Conservation (phyloP, 2,888 invertebrate genomes). For the Leptinotarsa tumamoca region DNA sequence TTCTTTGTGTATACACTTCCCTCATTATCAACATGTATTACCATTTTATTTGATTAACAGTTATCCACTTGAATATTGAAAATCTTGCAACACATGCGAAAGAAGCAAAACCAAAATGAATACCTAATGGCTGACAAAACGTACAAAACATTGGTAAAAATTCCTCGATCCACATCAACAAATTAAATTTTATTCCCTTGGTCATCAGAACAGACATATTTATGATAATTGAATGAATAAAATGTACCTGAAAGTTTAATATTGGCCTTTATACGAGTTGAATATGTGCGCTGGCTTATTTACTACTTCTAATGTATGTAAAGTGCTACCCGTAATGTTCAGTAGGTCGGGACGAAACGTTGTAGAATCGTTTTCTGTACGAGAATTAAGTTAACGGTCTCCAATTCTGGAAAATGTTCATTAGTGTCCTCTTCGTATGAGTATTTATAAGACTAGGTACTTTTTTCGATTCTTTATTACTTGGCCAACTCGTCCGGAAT, state of each 20-base stretch:
- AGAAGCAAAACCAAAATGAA: background rate
- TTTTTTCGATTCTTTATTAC: constrained; percentile 25
- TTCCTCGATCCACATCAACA: constrained; percentile 60
- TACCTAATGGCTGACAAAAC: constrained; percentile 16
- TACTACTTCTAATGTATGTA: constrained; percentile 65
- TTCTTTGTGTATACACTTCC: no score
- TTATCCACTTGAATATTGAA: background rate
- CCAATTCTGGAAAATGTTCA: constrained; percentile 40
- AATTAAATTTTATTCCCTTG: constrained; percentile 64
- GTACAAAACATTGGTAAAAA: constrained; percentile 48
- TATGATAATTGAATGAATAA: constrained; percentile 67
- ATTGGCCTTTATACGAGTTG: constrained; percentile 62
- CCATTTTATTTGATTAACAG: no score
- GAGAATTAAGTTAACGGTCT: constrained; percentile 25
- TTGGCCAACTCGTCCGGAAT: constrained; percentile 8
- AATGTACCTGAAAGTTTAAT: constrained; percentile 65
- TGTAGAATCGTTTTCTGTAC: constrained; percentile 10
- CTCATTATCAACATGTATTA: no score
- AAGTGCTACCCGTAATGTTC: constrained; percentile 60
- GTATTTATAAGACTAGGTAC: constrained; percentile 33
- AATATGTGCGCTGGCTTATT: constrained; percentile 59
- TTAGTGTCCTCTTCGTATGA: constrained; percentile 37
- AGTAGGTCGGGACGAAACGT: constrained; percentile 38
- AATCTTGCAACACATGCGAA: background rate
- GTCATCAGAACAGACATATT: constrained; percentile 63